A percentile compares a stretch with the other conserved stretches of the same genome.
These are phyloP conservation scores for Muricea muricata DNA, from an alignment of 92 coral and sea anemone species.

Conservation along the genomic window DNA sequence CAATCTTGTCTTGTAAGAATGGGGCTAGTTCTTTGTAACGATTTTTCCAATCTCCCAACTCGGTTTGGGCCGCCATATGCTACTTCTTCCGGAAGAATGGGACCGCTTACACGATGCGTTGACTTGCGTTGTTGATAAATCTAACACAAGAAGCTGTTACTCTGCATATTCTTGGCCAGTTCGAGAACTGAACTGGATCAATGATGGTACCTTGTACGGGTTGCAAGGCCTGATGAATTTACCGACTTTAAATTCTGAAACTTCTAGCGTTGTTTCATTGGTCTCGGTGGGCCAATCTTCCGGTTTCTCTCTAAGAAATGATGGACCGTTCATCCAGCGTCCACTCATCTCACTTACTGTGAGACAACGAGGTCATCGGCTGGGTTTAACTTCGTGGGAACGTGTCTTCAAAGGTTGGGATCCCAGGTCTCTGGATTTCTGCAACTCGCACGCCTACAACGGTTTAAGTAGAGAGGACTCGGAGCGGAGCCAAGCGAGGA, in stretches of 20 bases:
- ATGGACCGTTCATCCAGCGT: slow-evolving; percentile 46
- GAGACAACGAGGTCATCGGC: not conserved
- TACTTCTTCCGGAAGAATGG: slow-evolving; percentile 34
- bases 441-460: slow-evolving; percentile 45
- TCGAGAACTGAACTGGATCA: slow-evolving; percentile 24
- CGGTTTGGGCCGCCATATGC: slow-evolving; percentile 13
- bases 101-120: not conserved
- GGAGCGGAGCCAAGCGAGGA: slow-evolving; percentile 28
- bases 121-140: slow-evolving; percentile 11
- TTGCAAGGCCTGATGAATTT: not conserved
- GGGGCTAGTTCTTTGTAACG: slow-evolving; percentile 33
- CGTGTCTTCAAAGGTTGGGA: slow-evolving; percentile 8
- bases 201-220: not conserved
- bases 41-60: slow-evolving; percentile 22
- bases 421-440: slow-evolving; percentile 58
- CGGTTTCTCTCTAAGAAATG: slow-evolving; percentile 28
- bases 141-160: slow-evolving; percentile 38
- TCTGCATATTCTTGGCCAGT: slow-evolving; percentile 7
- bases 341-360: not conserved
- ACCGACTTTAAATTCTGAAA: not conserved
- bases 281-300: not conserved
- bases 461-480: slow-evolving; percentile 20
- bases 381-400: slow-evolving; percentile 5
- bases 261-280: not conserved
- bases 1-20: slow-evolving; percentile 41